phyloP scores from a whole-genome alignment of 2,113 vertebrate genomes.

The Phaethon lepturus region DNA sequence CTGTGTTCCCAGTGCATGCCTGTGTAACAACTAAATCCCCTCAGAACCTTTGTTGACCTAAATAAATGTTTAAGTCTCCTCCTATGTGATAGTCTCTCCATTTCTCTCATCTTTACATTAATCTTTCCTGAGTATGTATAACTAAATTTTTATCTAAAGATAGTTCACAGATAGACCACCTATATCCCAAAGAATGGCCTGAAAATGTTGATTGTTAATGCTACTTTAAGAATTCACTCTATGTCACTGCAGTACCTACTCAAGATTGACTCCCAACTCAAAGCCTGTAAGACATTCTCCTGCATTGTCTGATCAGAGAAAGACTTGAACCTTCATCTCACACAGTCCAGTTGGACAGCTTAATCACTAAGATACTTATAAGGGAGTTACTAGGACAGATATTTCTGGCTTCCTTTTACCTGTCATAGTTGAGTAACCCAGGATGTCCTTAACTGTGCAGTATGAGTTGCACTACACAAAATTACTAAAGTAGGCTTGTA shows the following conservation, averaged over 20 bases:
- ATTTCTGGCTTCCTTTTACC: background rate
- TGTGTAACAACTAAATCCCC: background rate
- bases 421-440: background rate
- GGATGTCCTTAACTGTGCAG: background rate
- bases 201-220: background rate
- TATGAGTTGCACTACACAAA: background rate
- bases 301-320: background rate
- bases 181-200: background rate
- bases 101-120: background rate
- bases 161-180: background rate
- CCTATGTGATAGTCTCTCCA: background rate
- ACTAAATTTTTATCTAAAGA: background rate
- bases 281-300: background rate
- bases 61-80: background rate
- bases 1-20: background rate
- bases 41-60: background rate
- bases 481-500: background rate
- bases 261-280: background rate
- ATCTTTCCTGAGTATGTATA: background rate
- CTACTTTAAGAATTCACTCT: background rate
- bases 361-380: background rate
- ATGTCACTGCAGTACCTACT: background rate
- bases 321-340: background rate
- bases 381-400: background rate
- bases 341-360: background rate